Conservation (phyloP, 2,797 vertebrate species). For the Benthosema pterotum region DNA sequence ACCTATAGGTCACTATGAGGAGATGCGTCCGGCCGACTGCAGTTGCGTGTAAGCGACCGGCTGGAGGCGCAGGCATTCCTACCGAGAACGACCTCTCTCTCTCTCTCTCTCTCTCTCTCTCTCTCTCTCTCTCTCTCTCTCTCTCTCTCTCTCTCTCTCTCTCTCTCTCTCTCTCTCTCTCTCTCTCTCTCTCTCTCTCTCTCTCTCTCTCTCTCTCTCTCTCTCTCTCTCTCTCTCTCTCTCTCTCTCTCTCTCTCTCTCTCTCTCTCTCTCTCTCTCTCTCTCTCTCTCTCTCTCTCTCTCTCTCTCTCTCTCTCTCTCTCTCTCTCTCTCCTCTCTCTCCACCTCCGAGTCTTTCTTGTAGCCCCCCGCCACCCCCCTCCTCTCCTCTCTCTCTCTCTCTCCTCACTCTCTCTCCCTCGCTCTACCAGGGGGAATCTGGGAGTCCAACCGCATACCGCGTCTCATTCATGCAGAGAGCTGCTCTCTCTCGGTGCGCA, state of each 20-base stretch:
- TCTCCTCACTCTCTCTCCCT: slow-evolving; percentile 19
- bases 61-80: slow-evolving; percentile 58
- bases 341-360: too few relatives aligned
- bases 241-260: slow-evolving; percentile 2
- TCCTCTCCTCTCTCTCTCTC: slow-evolving; percentile 11
- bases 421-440: slow-evolving; percentile 54
- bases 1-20: slow-evolving; percentile 53
- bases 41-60: slow-evolving; percentile 6
- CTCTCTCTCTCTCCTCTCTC: slow-evolving; percentile 1
- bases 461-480: slow-evolving; percentile 74
- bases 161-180: slow-evolving; percentile 14
- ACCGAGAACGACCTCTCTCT: slow-evolving; percentile 20
- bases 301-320: slow-evolving; percentile 14
- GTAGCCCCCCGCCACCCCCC: too few relatives aligned
- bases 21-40: slow-evolving; percentile 15
- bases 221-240: slow-evolving; percentile 16
- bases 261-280: slow-evolving; percentile 11
- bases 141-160: neutral
- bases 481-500: slow-evolving; percentile 69
- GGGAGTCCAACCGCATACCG: slow-evolving; percentile 63
- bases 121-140: slow-evolving; percentile 13
- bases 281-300: neutral
- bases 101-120: slow-evolving; percentile 5
- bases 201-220: slow-evolving; percentile 13
- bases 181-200: slow-evolving; percentile 16